A percentile compares a stretch with the other conserved stretches of the same genome.
Evolutionary conservation across 1,140 invertebrate species (phyloP).

Genomic region (Notospermus geniculatus): DNA sequence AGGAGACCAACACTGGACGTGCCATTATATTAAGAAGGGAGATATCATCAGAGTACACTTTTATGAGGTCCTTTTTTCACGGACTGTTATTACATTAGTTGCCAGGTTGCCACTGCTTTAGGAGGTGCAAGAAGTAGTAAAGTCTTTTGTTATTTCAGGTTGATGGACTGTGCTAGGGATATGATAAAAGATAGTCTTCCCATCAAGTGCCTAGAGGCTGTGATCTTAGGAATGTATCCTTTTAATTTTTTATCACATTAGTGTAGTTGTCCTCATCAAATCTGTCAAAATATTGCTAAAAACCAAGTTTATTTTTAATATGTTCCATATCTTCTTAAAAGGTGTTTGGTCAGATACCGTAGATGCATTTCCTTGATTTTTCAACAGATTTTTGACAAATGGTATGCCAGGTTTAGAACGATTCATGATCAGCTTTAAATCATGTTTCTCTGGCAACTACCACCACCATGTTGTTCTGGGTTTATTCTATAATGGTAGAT

Average conservation of each 20-base stretch:
- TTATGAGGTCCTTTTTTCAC: too few relatives aligned
- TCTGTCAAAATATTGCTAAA: neutral
- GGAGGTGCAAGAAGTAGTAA: too few relatives aligned
- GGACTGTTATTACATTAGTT: too few relatives aligned
- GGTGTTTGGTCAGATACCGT: too few relatives aligned
- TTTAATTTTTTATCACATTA: slow-evolving; percentile 10
- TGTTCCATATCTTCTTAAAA: slow-evolving; percentile 25
- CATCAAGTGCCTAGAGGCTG: slow-evolving; percentile 58
- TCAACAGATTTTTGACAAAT: slow-evolving; percentile 46
- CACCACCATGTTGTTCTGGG: slow-evolving; percentile 57
- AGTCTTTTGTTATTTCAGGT: slow-evolving; percentile 31
- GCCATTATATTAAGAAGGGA: too few relatives aligned
- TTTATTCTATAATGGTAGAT: slow-evolving; percentile 48
- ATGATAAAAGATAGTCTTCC: slow-evolving; percentile 57
- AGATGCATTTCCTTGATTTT: neutral
- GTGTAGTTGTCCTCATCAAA: neutral
- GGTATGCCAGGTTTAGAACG: slow-evolving; percentile 51
- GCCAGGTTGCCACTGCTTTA: too few relatives aligned
- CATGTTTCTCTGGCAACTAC: slow-evolving; percentile 40
- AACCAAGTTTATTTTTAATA: slow-evolving; percentile 19
- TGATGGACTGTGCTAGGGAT: slow-evolving; percentile 54
- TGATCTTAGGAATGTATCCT: slow-evolving; percentile 57
- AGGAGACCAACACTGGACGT: too few relatives aligned
- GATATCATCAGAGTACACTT: too few relatives aligned
- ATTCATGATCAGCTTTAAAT: slow-evolving; percentile 56